phyloP scores from a whole-genome alignment of 2,888 invertebrate species.

The Thumatha senex region DNA sequence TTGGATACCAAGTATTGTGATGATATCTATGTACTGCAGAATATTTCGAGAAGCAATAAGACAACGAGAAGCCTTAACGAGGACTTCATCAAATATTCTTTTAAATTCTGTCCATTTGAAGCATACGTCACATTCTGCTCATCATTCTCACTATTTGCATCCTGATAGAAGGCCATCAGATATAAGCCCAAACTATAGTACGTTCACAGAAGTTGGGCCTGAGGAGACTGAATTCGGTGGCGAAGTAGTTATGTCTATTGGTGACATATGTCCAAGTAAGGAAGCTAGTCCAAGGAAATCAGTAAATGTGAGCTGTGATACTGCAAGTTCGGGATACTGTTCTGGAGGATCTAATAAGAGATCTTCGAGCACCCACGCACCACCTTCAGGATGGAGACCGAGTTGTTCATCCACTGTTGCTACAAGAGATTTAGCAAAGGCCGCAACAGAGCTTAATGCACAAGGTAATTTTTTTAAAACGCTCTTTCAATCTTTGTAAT shows the following conservation, averaged over 20 bases:
- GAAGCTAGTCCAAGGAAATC: slow-evolving; percentile 80
- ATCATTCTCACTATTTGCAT: slow-evolving; percentile 82
- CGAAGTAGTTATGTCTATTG: slow-evolving; percentile 68
- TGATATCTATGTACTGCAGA: slow-evolving; percentile 95
- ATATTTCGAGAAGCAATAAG: slow-evolving; percentile 93
- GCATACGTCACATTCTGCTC: slow-evolving; percentile 88
- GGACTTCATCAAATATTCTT: slow-evolving; percentile 94
- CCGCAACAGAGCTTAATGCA: slow-evolving; percentile 87
- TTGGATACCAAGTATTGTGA: slow-evolving; percentile 96
- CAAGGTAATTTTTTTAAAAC: slow-evolving; percentile 83
- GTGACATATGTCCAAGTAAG: slow-evolving; percentile 74
- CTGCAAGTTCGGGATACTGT: slow-evolving; percentile 77
- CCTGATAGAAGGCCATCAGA: slow-evolving; percentile 76
- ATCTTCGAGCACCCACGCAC: slow-evolving; percentile 76
- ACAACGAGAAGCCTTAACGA: slow-evolving; percentile 91
- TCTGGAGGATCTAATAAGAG: slow-evolving; percentile 78
- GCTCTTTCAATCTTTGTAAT: no score
- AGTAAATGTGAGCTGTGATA: slow-evolving; percentile 78
- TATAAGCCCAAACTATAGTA: slow-evolving; percentile 78
- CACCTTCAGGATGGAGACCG: slow-evolving; percentile 81
- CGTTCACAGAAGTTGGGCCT: slow-evolving; percentile 77
- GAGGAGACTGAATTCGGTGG: slow-evolving; percentile 73
- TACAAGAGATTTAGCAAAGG: slow-evolving; percentile 82
- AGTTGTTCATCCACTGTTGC: slow-evolving; percentile 85
- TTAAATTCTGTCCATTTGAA: slow-evolving; percentile 93